Evolutionary conservation across 53 echinoderm and acorn worm genomes (phyloP).

Genomic region (Echinarachnius parma): DNA sequence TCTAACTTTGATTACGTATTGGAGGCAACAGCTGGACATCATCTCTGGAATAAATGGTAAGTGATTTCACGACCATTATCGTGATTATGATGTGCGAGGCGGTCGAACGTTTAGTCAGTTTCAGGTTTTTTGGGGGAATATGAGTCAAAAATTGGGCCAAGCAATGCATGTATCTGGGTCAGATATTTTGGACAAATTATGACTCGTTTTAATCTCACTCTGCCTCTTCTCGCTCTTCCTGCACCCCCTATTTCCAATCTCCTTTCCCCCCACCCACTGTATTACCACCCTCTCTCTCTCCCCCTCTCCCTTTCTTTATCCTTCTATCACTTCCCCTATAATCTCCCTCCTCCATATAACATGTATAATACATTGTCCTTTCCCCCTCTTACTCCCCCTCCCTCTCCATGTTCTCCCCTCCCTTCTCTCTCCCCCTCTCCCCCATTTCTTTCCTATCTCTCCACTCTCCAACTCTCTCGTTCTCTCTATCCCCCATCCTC

Average conservation of each 20-base stretch:
- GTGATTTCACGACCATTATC: no score
- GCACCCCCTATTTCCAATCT: background rate
- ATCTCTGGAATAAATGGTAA: no score
- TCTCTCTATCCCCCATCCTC: background rate
- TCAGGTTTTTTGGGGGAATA: slow-evolving; percentile 14
- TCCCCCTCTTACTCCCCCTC: background rate
- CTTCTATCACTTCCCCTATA: background rate
- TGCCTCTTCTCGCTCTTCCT: background rate
- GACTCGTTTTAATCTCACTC: background rate
- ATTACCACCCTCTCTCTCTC: background rate
- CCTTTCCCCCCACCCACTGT: background rate
- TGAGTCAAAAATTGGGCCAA: slow-evolving; percentile 34
- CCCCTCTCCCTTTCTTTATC: no score
- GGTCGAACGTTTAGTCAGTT: background rate
- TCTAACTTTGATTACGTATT: no score
- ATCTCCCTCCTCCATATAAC: no score
- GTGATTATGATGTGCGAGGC: no score
- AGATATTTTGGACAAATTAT: background rate
- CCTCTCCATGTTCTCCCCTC: background rate
- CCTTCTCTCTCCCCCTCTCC: background rate
- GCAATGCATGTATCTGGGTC: slow-evolving; percentile 31
- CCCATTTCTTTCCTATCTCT: background rate
- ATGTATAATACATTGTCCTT: background rate
- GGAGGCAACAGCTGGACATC: no score
- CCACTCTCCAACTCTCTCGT: background rate